phyloP scores from a whole-genome alignment of 2,888 invertebrate genomes.

The Euclidia mi region DNA sequence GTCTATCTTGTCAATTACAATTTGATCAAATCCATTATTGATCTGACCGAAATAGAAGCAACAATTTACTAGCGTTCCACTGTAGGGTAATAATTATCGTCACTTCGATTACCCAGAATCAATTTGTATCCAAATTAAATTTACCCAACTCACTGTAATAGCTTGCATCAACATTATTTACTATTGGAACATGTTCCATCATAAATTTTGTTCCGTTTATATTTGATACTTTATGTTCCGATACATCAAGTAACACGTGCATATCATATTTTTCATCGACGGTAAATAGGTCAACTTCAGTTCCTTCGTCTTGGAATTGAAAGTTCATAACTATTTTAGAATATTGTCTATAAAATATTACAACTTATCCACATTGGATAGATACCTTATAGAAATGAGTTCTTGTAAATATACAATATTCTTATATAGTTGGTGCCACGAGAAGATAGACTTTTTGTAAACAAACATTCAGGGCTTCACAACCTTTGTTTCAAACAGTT shows the following conservation, averaged over 20 bases:
- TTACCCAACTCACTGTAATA: background rate
- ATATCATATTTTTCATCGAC: slow-evolving; percentile 34
- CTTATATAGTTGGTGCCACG: too few species aligned
- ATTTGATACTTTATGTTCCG: slow-evolving; percentile 20
- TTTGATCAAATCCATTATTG: too few species aligned
- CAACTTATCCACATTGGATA: too few species aligned
- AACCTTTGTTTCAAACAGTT: too few species aligned
- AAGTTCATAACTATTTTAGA: background rate
- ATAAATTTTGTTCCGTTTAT: slow-evolving; percentile 32
- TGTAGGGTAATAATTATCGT: background rate
- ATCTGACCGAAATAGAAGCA: background rate
- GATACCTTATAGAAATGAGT: too few species aligned
- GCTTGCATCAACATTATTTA: background rate
- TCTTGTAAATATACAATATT: too few species aligned
- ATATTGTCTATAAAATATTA: slow-evolving; percentile 10
- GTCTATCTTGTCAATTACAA: too few species aligned
- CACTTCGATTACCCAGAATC: slow-evolving; percentile 2
- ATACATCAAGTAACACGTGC: slow-evolving; percentile 27
- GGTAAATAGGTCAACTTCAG: slow-evolving; percentile 40
- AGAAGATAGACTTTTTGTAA: too few species aligned
- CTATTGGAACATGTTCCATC: slow-evolving; percentile 15
- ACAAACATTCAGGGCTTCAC: too few species aligned
- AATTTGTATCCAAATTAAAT: slow-evolving; percentile 4
- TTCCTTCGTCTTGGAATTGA: slow-evolving; percentile 4
- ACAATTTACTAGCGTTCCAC: background rate